Evolutionary conservation across 2,888 invertebrate genomes (phyloP).

Genomic region (Nymphalis urticae): DNA sequence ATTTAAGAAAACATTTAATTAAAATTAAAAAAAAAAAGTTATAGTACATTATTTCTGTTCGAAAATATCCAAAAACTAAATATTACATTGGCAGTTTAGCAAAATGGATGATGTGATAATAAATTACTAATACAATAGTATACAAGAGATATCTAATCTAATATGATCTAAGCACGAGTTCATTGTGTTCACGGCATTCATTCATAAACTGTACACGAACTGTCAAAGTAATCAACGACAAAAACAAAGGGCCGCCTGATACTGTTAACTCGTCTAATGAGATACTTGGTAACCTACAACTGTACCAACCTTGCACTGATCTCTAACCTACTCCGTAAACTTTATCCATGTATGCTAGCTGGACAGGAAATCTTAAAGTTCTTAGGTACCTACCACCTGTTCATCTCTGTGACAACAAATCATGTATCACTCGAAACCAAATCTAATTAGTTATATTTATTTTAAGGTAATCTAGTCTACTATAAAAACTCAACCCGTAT

Average conservation of each 20-base stretch:
- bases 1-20: too few species aligned
- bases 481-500: constrained; percentile 11
- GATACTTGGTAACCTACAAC: constrained; percentile 19
- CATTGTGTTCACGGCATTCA: constrained; percentile 72
- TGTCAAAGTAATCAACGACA: constrained; percentile 69
- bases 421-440: constrained; percentile 35
- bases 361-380: constrained; percentile 36
- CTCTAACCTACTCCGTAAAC: constrained; percentile 40
- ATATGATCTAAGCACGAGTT: constrained; percentile 64
- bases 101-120: constrained; percentile 3
- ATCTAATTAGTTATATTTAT: constrained; percentile 3
- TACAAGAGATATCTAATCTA: constrained; percentile 62
- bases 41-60: not conserved
- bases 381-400: constrained; percentile 75
- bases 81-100: not conserved
- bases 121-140: constrained; percentile 45
- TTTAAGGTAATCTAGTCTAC: not conserved
- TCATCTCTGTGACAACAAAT: constrained; percentile 72
- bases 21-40: too few species aligned
- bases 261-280: not conserved
- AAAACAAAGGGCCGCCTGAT: constrained; percentile 63
- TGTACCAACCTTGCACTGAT: constrained; percentile 38
- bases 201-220: constrained; percentile 74
- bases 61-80: not conserved
- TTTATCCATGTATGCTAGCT: constrained; percentile 57